These are phyloP conservation scores for Leuciscus waleckii DNA, from an alignment of 2,797 vertebrate genomes.

Conservation along the genomic window DNA sequence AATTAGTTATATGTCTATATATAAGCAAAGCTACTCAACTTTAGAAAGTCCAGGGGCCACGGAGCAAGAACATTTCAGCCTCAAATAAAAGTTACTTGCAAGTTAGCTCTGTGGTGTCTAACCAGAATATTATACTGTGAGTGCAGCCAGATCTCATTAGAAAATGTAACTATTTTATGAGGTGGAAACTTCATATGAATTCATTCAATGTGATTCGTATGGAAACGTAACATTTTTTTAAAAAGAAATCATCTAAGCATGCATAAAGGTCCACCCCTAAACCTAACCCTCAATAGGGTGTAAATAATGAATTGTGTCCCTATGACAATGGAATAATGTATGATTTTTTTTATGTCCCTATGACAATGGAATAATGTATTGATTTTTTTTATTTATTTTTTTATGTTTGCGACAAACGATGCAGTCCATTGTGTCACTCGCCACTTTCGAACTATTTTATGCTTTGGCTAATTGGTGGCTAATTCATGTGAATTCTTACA, in stretches of 20 bases:
- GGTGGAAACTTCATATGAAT: background rate
- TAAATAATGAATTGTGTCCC: background rate
- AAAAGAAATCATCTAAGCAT: background rate
- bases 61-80: background rate
- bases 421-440: background rate
- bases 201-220: background rate
- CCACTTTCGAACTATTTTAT: background rate
- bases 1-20: slow-evolving; percentile 2
- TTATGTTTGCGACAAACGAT: background rate
- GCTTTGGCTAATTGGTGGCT: background rate
- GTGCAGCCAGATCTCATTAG: background rate
- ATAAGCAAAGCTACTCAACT: background rate
- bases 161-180: background rate
- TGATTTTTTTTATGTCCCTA: background rate
- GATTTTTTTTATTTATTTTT: background rate
- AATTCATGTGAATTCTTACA: background rate
- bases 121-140: background rate
- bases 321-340: background rate
- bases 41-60: background rate
- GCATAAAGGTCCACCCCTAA: background rate
- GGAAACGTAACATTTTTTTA: background rate
- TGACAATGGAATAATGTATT: background rate
- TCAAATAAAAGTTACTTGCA: background rate
- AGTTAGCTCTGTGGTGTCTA: background rate
- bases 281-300: background rate